Percentiles rank a stretch among this genome's conserved stretches.
These are phyloP conservation scores for Conger conger DNA, from an alignment of 2,113 vertebrate genomes.

Conservation along the genomic window DNA sequence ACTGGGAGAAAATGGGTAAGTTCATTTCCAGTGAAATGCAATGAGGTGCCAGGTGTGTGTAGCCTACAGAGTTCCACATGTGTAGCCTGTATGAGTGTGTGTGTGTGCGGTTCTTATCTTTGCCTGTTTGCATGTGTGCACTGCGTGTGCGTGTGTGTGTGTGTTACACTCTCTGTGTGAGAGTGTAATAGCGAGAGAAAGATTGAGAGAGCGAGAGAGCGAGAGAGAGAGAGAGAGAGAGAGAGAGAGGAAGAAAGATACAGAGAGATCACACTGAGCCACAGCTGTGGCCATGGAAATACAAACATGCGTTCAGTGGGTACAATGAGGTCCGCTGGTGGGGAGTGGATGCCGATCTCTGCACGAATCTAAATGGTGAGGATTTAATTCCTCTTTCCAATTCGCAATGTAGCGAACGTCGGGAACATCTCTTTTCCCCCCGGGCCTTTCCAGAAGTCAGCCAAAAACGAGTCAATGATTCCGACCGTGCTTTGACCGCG, in stretches of 20 bases:
- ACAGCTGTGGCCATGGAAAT: slow-evolving; percentile 15
- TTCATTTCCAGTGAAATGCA: background rate
- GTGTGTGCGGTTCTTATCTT: background rate
- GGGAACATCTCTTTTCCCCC: background rate
- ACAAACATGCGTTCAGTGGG: background rate
- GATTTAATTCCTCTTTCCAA: background rate
- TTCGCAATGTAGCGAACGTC: background rate
- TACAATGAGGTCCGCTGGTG: background rate
- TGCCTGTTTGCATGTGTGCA: background rate
- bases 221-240: background rate
- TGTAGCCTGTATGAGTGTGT: background rate
- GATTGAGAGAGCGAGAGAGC: background rate
- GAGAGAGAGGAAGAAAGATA: background rate
- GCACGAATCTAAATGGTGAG: background rate
- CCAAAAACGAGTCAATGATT: background rate
- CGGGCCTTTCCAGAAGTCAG: background rate
- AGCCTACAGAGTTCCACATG: too few species aligned
- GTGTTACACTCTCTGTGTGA: background rate
- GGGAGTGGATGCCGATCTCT: background rate
- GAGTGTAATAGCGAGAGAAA: background rate
- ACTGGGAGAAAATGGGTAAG: slow-evolving; percentile 17
- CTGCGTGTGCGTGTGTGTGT: background rate
- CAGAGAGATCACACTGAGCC: slow-evolving; percentile 12
- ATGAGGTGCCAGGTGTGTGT: background rate
- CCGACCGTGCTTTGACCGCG: background rate